Percentiles rank a stretch among this genome's conserved stretches.
phyloP scores from a whole-genome alignment of 2,797 vertebrate species.

The Siniperca undulata region DNA sequence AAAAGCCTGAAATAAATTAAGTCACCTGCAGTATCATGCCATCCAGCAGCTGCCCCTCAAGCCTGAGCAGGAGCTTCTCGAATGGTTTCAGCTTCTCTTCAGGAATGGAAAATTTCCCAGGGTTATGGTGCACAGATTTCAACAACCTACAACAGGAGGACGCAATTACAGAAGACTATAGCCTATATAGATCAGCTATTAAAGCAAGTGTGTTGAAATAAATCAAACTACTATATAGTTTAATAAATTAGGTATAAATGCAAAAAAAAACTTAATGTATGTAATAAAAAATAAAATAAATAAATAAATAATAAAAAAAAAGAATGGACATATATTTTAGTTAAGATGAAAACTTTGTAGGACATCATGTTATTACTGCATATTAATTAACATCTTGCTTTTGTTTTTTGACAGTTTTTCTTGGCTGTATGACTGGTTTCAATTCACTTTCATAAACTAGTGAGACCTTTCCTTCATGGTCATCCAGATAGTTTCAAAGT shows the following conservation, averaged over 20 bases:
- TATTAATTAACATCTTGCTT: background rate
- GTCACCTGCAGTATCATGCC: constrained; percentile 96
- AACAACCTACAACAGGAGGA: constrained; percentile 86
- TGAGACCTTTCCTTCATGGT: background rate
- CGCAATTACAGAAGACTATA: background rate
- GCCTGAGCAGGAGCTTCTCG: constrained; percentile 95
- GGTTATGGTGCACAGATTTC: constrained; percentile 99
- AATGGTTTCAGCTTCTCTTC: constrained; percentile 98
- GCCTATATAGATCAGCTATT: background rate
- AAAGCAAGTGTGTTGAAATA: background rate
- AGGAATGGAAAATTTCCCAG: constrained; percentile 95
- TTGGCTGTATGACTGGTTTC: background rate
- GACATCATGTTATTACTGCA: background rate
- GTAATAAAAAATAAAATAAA: background rate
- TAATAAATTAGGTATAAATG: background rate
- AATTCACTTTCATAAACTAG: background rate
- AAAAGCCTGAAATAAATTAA: background rate
- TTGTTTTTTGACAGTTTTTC: background rate
- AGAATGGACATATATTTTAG: background rate
- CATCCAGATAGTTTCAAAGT: background rate
- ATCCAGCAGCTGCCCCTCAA: constrained; percentile 96
- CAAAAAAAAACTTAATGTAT: background rate
- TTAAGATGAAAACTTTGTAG: background rate
- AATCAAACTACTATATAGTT: background rate
- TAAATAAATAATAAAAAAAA: background rate